A percentile compares a stretch with the other conserved stretches of the same genome.
phyloP scores from a whole-genome alignment of 2,797 vertebrate genomes.

The Aythya fuligula region DNA sequence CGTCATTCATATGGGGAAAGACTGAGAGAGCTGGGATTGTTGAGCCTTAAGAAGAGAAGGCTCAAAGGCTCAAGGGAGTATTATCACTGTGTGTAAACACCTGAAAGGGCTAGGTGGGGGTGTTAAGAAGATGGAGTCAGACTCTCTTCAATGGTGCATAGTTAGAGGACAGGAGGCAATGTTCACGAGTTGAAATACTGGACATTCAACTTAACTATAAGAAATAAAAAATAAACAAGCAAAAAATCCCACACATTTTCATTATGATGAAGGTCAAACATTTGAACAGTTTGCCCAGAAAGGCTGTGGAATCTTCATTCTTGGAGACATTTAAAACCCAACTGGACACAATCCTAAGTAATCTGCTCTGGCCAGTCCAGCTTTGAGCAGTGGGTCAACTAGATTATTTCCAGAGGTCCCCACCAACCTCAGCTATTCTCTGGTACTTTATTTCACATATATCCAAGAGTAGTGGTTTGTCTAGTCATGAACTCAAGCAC shows the following conservation, averaged over 20 bases:
- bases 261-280: not conserved
- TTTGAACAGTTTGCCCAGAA: not conserved
- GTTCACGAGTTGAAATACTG: not conserved
- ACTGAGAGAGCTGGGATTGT: not conserved
- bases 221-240: not conserved
- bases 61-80: too few relatives aligned
- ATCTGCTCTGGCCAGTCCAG: not conserved
- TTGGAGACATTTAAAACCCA: not conserved
- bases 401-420: not conserved
- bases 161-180: not conserved
- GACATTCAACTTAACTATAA: not conserved
- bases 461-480: not conserved
- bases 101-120: too few relatives aligned
- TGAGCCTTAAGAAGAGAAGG: too few relatives aligned
- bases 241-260: not conserved
- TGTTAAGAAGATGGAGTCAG: not conserved
- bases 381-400: not conserved
- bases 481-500: not conserved
- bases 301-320: not conserved
- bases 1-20: not conserved
- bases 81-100: too few relatives aligned
- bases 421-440: not conserved
- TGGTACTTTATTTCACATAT: not conserved
- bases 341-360: accelerated
- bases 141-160: not conserved